Evolutionary conservation across 2,888 invertebrate species (phyloP).

Genomic region (Trachelus troglodyta): DNA sequence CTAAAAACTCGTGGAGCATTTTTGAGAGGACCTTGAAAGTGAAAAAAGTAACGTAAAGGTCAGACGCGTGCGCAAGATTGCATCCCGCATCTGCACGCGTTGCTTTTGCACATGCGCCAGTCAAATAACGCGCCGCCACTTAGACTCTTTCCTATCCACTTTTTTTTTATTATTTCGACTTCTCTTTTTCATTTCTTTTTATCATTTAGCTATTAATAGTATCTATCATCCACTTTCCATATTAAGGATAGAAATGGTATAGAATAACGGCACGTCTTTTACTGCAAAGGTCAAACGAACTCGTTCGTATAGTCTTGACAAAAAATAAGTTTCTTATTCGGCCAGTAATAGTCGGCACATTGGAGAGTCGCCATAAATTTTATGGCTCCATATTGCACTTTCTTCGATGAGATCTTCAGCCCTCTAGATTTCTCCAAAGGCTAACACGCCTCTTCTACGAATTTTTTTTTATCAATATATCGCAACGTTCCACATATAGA

Average conservation of each 20-base stretch:
- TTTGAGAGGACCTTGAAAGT: neutral
- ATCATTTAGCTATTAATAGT: neutral
- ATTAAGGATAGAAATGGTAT: neutral
- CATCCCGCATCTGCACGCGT: neutral
- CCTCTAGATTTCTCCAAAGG: neutral
- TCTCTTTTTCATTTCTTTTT: neutral
- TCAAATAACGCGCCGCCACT: too few species aligned
- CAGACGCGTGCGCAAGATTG: neutral
- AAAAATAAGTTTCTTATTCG: conserved; percentile 9
- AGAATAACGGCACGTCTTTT: conserved; percentile 9
- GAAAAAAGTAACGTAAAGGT: neutral
- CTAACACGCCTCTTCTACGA: neutral
- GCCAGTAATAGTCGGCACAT: neutral
- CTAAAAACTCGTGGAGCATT: neutral
- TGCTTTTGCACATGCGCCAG: neutral
- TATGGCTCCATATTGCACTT: neutral
- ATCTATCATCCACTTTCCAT: neutral
- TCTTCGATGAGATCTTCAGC: neutral
- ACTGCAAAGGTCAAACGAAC: conserved; percentile 35
- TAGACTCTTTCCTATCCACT: neutral
- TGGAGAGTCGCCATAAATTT: neutral
- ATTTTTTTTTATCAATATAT: neutral
- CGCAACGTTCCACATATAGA: too few species aligned
- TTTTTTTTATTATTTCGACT: neutral
- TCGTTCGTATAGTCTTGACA: conserved; percentile 14